phyloP scores from a whole-genome alignment of 1,140 invertebrate species.

The Dolichoris vasculosae region DNA sequence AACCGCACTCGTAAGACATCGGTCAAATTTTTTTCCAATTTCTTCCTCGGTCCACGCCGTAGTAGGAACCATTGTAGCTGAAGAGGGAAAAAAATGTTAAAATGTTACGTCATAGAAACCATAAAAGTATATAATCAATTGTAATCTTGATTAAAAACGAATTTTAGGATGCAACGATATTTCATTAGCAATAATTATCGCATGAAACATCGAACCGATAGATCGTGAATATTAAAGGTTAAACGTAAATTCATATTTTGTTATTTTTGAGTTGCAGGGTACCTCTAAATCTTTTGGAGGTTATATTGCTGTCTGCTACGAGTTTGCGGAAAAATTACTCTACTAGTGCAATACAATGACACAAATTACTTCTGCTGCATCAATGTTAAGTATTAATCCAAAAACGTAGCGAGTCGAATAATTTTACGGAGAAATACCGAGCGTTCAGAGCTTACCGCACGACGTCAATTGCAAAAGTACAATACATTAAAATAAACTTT shows the following conservation, averaged over 20 bases:
- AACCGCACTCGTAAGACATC: conserved; percentile 72
- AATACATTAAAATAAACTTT: too few relatives aligned
- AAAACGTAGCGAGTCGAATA: too few relatives aligned
- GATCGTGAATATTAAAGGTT: background rate
- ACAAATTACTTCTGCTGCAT: background rate
- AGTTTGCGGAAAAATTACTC: background rate
- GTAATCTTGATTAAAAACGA: background rate
- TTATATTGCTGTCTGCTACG: conserved; percentile 7
- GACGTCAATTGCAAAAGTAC: too few relatives aligned
- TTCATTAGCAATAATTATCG: background rate
- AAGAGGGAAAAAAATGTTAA: conserved; percentile 20
- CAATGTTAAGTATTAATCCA: too few relatives aligned
- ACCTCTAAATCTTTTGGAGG: background rate
- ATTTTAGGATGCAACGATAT: background rate
- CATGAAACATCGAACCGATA: background rate
- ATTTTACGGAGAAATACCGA: too few relatives aligned
- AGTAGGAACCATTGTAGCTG: conserved; percentile 18
- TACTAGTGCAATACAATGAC: background rate
- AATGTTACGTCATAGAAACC: conserved; percentile 47
- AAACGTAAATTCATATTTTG: background rate
- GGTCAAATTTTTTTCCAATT: conserved; percentile 75
- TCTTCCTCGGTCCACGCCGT: conserved; percentile 70
- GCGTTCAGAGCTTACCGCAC: too few relatives aligned
- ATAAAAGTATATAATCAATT: background rate
- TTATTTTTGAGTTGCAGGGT: background rate